phyloP scores from a whole-genome alignment of 2,113 vertebrate genomes.

The Pterophyllum scalare region DNA sequence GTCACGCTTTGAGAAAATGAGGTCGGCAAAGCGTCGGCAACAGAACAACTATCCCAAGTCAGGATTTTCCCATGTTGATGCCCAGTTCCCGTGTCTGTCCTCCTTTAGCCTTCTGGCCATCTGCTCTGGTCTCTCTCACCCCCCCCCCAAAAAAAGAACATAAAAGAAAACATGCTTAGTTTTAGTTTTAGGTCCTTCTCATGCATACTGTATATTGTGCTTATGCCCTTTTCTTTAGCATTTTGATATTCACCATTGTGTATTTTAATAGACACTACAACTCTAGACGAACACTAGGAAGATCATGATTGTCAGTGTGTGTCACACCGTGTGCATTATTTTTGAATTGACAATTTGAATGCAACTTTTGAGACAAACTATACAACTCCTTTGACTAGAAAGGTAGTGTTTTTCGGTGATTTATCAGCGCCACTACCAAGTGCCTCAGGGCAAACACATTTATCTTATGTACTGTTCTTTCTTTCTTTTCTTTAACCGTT shows the following conservation, averaged over 20 bases:
- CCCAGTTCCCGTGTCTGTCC: constrained; percentile 50
- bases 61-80: constrained; percentile 63
- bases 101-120: constrained; percentile 61
- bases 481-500: constrained; percentile 34
- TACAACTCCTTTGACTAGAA: constrained; percentile 44
- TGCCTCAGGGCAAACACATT: constrained; percentile 72
- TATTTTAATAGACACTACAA: constrained; percentile 55
- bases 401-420: constrained; percentile 58
- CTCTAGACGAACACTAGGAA: constrained; percentile 66
- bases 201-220: constrained; percentile 49
- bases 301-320: constrained; percentile 56
- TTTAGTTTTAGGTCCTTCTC: constrained; percentile 50
- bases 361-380: constrained; percentile 54
- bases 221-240: constrained; percentile 61
- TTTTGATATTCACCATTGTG: constrained; percentile 54
- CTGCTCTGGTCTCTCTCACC: constrained; percentile 51
- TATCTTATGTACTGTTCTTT: constrained; percentile 61
- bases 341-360: constrained; percentile 73
- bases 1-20: constrained; percentile 98
- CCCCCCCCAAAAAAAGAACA: constrained; percentile 40
- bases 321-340: constrained; percentile 71
- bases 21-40: constrained; percentile 97
- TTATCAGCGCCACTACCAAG: constrained; percentile 66
- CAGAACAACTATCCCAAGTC: constrained; percentile 90
- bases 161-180: constrained; percentile 33